Base-by-base conservation (phyloP, 2,113 vertebrate genomes). In the Chionomys nivalis region DNA sequence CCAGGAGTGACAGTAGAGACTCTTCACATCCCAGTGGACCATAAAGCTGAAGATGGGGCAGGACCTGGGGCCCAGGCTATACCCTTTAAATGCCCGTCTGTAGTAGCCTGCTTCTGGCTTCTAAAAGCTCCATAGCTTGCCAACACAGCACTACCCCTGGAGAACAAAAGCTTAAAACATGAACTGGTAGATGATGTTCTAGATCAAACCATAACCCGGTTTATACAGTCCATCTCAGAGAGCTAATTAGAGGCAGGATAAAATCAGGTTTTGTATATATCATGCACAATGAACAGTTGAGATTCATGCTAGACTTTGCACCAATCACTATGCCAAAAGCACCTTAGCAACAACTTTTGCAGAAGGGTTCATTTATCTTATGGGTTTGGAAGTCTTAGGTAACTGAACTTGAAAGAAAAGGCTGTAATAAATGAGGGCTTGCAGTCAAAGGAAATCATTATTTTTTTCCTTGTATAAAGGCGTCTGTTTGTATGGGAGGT, bases 161-260 rank as follows among this genome's bases (percentile, higher is more conserved):
- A 5, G 21, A 55, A 88, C 13, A 88, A 55, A 24, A 24, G 49
- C 6, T 19, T 33, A 73, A n/a, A 55, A 39, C 23, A 10, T 31
- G 44, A 72, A 16, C 7, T 14, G 3, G 26, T 23, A 36, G 47
- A 19, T 26, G 68, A 21, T 36, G 26, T 58, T 88, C 55, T 26
- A 73, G 86, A 55, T 55, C 86, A 88, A 55, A 55, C 12, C 33
- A 39, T 39, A 39, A 39, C 36, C 44, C 9, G 91, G 31, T 66
- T 63, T 52, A 68, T 13, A 33, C 0, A 21, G 33, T n/a, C 24
- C 9, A n/a, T 81, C 78, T 91, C 70, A 36, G 75, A 61, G 58
- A 96, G 75, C 78, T 65, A 87, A 66, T 90, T 47, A 90, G 78
- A 66, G 90, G 61, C 13, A 58, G 70, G 49, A 77, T 76, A 90